A percentile compares a stretch with the other conserved stretches of the same genome.
These are phyloP conservation scores for Garrulus glandarius DNA, from an alignment of 2,797 vertebrate species.

Conservation along the genomic window DNA sequence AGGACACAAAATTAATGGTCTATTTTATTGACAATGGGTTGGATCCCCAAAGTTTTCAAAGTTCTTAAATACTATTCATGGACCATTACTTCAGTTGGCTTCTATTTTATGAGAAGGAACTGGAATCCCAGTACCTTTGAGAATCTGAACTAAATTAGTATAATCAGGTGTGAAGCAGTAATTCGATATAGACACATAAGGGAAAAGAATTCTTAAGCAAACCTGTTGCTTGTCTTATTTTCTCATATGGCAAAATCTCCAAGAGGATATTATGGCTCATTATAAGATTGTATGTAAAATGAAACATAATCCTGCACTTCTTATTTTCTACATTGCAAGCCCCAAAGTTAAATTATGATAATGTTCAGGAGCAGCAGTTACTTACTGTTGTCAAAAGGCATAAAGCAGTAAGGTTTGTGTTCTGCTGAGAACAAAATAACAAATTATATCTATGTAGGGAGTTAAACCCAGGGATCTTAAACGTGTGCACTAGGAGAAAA, in stretches of 20 bases:
- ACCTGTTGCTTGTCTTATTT: neutral
- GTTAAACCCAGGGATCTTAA: neutral
- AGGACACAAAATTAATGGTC: neutral
- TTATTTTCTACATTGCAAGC: neutral
- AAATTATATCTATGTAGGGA: rapidly evolving
- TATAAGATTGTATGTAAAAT: neutral
- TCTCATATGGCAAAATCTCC: neutral
- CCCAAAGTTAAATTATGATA: neutral
- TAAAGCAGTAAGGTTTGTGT: neutral
- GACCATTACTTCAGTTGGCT: neutral
- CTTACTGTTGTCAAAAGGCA: constrained; percentile 9
- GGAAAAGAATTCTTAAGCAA: neutral
- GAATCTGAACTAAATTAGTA: neutral
- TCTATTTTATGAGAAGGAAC: neutral
- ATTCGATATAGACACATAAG: neutral
- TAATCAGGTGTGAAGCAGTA: neutral
- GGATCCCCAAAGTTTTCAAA: neutral
- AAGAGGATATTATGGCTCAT: neutral
- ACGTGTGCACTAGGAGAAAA: neutral
- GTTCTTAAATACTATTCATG: neutral
- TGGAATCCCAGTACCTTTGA: neutral
- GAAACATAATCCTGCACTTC: neutral
- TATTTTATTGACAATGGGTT: neutral
- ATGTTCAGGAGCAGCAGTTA: neutral
- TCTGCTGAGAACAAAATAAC: neutral